Conservation (phyloP, 2,888 invertebrate genomes). For the Rhodophaea formosa region DNA sequence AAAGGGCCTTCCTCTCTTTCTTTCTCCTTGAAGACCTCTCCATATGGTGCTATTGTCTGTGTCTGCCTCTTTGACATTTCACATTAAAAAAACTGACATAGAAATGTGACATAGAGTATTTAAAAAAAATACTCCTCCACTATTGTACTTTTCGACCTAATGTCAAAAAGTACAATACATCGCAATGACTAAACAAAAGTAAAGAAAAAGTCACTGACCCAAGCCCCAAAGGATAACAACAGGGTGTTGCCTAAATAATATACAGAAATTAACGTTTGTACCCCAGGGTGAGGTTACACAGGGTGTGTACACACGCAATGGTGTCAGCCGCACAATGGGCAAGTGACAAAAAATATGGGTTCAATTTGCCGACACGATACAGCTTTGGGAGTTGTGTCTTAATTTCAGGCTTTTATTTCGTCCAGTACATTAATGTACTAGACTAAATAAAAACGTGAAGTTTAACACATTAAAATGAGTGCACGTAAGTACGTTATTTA, state of each 20-base stretch:
- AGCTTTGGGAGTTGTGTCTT: conserved; percentile 5
- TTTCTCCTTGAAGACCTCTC: no score
- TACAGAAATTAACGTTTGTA: background rate
- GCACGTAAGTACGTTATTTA: no score
- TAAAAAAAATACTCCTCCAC: no score
- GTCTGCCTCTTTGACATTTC: no score
- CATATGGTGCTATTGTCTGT: no score
- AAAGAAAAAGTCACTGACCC: conserved; percentile 8
- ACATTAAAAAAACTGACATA: no score
- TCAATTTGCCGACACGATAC: conserved; percentile 1
- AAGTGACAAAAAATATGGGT: conserved; percentile 19
- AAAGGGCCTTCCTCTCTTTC: no score
- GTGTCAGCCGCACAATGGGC: conserved; percentile 22
- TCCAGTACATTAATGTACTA: background rate
- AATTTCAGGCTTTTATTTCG: background rate
- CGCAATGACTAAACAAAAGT: background rate
- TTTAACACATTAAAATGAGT: no score
- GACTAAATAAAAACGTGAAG: no score
- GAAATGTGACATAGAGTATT: no score
- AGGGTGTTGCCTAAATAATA: conserved; percentile 17
- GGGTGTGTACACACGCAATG: conserved; percentile 27
- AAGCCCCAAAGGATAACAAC: conserved; percentile 8
- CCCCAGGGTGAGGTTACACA: conserved; percentile 20
- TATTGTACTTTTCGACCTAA: no score
- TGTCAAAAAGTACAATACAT: background rate